These are phyloP conservation scores for Dicaeum eximium DNA, from an alignment of 2,113 vertebrate species.

Conservation along the genomic window DNA sequence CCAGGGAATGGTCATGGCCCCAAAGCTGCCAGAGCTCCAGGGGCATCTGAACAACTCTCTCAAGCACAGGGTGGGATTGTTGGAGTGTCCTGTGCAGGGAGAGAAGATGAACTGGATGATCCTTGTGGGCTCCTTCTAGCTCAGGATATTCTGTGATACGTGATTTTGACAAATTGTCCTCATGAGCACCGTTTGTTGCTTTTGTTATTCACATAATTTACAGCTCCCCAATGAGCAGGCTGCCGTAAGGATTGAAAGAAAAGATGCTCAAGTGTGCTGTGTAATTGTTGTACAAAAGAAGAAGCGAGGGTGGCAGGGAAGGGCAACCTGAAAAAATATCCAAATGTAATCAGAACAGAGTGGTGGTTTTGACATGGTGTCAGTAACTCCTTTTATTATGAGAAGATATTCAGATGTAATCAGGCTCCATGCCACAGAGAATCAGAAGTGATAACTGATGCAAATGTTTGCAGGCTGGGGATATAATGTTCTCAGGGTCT, in stretches of 20 bases:
- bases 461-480: background rate
- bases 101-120: background rate
- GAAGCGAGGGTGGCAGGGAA: background rate
- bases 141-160: background rate
- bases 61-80: background rate
- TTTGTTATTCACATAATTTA: background rate
- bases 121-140: background rate
- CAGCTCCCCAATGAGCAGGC: background rate
- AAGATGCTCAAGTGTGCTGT: background rate
- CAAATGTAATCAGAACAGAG: background rate
- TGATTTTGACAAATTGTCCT: background rate
- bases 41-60: accelerated
- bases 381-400: background rate
- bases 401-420: background rate
- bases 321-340: background rate
- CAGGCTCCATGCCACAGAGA: background rate
- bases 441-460: background rate
- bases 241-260: background rate
- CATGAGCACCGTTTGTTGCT: background rate
- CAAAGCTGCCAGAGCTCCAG: background rate
- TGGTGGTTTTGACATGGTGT: background rate
- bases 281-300: background rate
- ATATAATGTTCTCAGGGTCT: background rate
- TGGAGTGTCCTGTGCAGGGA: background rate
- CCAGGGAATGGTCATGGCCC: background rate